These are phyloP conservation scores for Astyanax mexicanus DNA, from an alignment of 2,797 vertebrate genomes.

Conservation along the genomic window DNA sequence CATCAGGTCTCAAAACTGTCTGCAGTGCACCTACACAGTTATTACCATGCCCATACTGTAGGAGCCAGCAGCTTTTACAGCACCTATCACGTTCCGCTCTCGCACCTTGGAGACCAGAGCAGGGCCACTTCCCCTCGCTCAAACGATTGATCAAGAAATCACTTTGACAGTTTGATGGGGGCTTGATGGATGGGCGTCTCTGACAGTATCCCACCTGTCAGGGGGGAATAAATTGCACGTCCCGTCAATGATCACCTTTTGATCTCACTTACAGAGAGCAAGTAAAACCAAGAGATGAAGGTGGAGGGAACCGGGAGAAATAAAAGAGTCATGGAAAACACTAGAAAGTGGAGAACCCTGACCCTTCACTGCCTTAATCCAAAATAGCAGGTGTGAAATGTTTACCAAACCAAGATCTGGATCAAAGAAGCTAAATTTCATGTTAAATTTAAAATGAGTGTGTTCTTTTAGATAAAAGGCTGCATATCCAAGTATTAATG, in stretches of 20 bases:
- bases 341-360: not conserved
- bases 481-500: no score
- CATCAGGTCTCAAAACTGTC: not conserved
- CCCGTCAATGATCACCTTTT: constrained; percentile 81
- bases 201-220: constrained; percentile 77
- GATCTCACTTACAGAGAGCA: constrained; percentile 68
- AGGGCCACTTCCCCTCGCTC: constrained; percentile 67
- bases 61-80: not conserved
- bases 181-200: constrained; percentile 78
- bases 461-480: no score
- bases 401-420: no score
- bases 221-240: constrained; percentile 80
- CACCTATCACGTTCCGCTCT: constrained; percentile 46
- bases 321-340: constrained; percentile 40
- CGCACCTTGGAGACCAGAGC: constrained; percentile 76
- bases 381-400: no score
- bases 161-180: constrained; percentile 82
- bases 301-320: constrained; percentile 41
- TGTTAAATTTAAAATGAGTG: no score
- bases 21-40: not conserved
- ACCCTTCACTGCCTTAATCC: not conserved
- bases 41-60: not conserved
- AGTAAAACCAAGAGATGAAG: constrained; percentile 56
- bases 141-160: constrained; percentile 83
- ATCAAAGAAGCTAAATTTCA: no score